Conservation (phyloP, 1,140 invertebrate genomes). For the Bombus affinis region DNA sequence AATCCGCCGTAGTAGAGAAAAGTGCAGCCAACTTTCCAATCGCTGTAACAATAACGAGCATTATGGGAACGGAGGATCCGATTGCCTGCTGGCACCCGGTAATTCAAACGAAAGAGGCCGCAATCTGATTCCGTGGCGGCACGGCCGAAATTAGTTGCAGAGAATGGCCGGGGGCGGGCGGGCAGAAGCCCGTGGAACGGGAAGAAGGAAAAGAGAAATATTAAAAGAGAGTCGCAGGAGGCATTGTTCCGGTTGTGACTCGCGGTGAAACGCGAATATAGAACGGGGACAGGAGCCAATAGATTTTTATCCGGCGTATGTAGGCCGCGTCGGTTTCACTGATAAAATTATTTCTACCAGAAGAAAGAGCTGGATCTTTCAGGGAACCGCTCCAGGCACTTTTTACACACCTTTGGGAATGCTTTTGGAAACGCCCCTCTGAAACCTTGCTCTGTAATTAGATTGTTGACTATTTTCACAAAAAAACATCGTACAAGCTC, state of each 20-base stretch:
- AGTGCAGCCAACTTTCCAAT: not conserved
- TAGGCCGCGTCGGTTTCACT: slow-evolving; percentile 27
- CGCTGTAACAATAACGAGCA: slow-evolving; percentile 5
- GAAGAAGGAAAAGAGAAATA: slow-evolving; percentile 30
- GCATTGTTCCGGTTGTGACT: slow-evolving; percentile 53
- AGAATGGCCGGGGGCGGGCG: not conserved
- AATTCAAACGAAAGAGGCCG: slow-evolving; percentile 35
- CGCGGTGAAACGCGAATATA: slow-evolving; percentile 55
- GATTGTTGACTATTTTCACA: slow-evolving; percentile 13
- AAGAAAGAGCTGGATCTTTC: slow-evolving; percentile 27
- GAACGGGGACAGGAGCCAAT: slow-evolving; percentile 54
- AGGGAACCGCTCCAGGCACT: slow-evolving; percentile 28
- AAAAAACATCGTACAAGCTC: no score
- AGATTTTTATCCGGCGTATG: slow-evolving; percentile 61
- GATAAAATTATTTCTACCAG: slow-evolving; percentile 59
- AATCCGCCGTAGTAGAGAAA: not conserved
- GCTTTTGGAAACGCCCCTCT: not conserved
- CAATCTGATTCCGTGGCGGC: slow-evolving; percentile 30
- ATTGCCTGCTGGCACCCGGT: slow-evolving; percentile 13
- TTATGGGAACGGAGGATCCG: not conserved
- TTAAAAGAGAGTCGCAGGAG: slow-evolving; percentile 42
- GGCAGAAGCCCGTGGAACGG: not conserved
- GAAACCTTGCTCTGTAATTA: not conserved
- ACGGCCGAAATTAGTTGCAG: slow-evolving; percentile 51
- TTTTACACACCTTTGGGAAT: not conserved